These are phyloP conservation scores for Vollenhovia emeryi DNA, from an alignment of 1,140 invertebrate genomes.

Conservation along the genomic window DNA sequence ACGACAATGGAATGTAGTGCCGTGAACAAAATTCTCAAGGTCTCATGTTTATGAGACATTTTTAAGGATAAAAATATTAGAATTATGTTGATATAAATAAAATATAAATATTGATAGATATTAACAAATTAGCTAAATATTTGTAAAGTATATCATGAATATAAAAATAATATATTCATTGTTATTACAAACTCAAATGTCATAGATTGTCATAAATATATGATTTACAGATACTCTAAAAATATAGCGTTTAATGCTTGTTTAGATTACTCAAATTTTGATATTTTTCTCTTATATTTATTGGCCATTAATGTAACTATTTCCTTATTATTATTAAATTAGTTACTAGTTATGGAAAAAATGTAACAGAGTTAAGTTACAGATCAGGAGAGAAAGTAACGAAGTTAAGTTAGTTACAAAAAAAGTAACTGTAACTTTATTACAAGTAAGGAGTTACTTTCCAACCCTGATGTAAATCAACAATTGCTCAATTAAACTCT, in stretches of 20 bases:
- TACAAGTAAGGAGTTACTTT: no score
- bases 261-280: neutral
- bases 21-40: conserved; percentile 50
- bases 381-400: no score
- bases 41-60: neutral
- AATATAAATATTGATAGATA: conserved; percentile 2
- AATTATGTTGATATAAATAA: conserved; percentile 19
- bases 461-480: no score
- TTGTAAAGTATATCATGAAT: neutral
- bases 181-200: neutral
- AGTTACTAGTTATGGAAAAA: no score
- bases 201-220: neutral
- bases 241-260: no score
- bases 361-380: no score
- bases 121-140: neutral
- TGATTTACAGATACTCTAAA: neutral
- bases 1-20: conserved; percentile 74
- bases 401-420: no score
- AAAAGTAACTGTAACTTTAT: no score
- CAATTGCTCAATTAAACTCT: neutral
- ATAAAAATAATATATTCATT: neutral
- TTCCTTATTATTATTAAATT: neutral
- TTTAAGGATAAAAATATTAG: conserved; percentile 18
- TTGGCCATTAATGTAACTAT: neutral
- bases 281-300: neutral